phyloP scores from a whole-genome alignment of 2,797 vertebrate species.

The Todus mexicanus region DNA sequence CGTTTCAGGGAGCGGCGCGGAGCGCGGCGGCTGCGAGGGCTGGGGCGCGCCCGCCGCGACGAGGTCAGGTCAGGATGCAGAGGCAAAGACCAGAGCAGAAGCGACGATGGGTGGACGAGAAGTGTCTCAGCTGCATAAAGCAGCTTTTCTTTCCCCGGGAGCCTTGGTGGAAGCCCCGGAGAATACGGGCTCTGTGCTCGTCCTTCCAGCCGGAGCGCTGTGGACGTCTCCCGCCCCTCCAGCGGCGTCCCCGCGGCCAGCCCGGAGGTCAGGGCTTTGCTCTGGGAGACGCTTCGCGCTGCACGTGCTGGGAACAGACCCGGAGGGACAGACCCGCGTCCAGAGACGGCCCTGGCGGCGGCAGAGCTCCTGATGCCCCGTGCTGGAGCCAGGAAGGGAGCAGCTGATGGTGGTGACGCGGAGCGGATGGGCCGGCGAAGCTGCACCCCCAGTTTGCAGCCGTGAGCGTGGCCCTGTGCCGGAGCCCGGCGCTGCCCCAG shows the following conservation, averaged over 20 bases:
- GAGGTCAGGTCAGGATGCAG: constrained; percentile 32
- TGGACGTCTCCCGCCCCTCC: neutral
- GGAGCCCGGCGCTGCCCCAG: fast-evolving
- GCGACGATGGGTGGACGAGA: neutral
- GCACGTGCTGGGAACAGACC: neutral
- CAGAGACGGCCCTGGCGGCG: neutral
- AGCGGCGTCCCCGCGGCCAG: neutral
- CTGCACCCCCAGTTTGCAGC: neutral
- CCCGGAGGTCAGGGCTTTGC: neutral
- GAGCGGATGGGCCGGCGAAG: neutral
- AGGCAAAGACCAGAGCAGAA: neutral
- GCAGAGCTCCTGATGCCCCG: neutral
- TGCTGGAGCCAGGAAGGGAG: neutral
- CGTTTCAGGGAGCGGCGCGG: neutral
- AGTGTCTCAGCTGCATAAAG: constrained; percentile 21
- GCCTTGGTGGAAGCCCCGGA: neutral
- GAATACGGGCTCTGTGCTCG: neutral
- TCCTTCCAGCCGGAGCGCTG: neutral
- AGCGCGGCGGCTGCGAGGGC: neutral
- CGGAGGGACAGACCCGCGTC: fast-evolving
- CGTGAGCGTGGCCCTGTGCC: fast-evolving
- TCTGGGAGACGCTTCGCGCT: neutral
- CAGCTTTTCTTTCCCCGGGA: constrained; percentile 28
- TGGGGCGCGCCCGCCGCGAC: neutral
- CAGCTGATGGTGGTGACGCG: fast-evolving